Evolutionary conservation across 2,113 vertebrate genomes (phyloP), one percentile per base, ranked within the genome.

Genomic region (Gulo gulo): DNA sequence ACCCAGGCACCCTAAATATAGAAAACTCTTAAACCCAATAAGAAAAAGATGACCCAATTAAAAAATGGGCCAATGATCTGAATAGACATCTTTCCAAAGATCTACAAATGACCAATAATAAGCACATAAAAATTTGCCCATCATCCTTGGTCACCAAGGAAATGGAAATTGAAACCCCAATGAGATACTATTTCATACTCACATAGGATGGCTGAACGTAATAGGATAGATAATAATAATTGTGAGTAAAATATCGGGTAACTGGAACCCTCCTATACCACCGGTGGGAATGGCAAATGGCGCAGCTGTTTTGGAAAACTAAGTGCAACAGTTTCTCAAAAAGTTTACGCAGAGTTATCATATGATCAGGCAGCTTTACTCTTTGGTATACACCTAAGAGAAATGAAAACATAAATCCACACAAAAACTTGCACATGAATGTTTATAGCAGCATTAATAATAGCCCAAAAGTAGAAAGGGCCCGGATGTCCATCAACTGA

Each of bases 21-120:
- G 79, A 79, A 39, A 93, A 45, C 9, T 61, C 31, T 67, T 42
- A 95, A 90, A 84, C 21, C 74, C n/a, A 74, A 42, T 69, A 82
- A 55, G 86, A 80, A 81, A 50, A 95, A 71, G 34, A 39, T 42
- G 84, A 39, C 6, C 79, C 45, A 92, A 80, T 80, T 92, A 6
- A 47, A 74, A 96, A 89, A 42, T 63, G 34, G 24, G 55, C 63
- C 94, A 94, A 74, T 42, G 85, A 81, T 93, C 80, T 94, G 21
- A 91, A 81, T 11, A 94, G 78, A 84, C 12, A 88, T 26, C 36
- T 82, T 16, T 71, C 36, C 23, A 88, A 71, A 52, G 20, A 74
- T 59, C 39, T 10, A 59, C 10, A 12, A 55, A 55, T 73, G 47
- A 52, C 1, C 52, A 80, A 52, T 52, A 15, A 26, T 93, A 42